Percentiles rank a stretch among this genome's conserved stretches.
phyloP scores from a whole-genome alignment of 2,113 vertebrate species.

The Oryctolagus cuniculus region DNA sequence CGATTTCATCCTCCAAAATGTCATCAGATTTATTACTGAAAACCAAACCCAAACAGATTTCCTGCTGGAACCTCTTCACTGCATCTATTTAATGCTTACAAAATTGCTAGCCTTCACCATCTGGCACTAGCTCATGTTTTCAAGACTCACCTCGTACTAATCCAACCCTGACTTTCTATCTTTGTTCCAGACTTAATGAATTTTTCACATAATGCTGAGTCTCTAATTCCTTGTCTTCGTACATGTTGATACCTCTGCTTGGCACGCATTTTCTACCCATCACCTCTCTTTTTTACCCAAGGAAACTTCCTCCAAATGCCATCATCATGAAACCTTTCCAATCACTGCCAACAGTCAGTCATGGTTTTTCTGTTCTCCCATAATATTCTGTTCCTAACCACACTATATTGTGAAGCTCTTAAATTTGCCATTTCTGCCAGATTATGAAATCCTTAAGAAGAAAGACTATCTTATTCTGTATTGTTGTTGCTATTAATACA shows the following conservation, averaged over 20 bases:
- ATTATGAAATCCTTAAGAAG: constrained; percentile 42
- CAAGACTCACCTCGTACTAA: constrained; percentile 10
- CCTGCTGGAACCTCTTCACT: background rate
- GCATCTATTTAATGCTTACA: background rate
- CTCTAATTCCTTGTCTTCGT: constrained; percentile 10
- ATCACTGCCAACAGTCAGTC: background rate
- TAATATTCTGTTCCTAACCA: background rate
- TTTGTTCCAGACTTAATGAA: background rate
- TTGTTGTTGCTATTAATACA: background rate
- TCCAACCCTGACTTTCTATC: background rate
- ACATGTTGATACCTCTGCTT: background rate
- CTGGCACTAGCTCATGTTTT: background rate
- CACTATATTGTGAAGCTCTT: background rate
- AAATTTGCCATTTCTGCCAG: background rate
- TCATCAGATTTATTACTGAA: background rate
- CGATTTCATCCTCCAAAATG: background rate
- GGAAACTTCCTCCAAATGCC: constrained; percentile 25
- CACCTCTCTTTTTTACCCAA: background rate
- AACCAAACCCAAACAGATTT: constrained; percentile 16
- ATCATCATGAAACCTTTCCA: background rate
- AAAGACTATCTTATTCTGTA: background rate
- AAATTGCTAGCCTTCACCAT: constrained; percentile 12
- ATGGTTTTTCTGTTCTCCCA: background rate
- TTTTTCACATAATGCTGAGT: background rate
- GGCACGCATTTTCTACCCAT: background rate